These are phyloP conservation scores for Lordiphosa fenestrarum DNA, from an alignment of 2,888 invertebrate species.

Conservation along the genomic window DNA sequence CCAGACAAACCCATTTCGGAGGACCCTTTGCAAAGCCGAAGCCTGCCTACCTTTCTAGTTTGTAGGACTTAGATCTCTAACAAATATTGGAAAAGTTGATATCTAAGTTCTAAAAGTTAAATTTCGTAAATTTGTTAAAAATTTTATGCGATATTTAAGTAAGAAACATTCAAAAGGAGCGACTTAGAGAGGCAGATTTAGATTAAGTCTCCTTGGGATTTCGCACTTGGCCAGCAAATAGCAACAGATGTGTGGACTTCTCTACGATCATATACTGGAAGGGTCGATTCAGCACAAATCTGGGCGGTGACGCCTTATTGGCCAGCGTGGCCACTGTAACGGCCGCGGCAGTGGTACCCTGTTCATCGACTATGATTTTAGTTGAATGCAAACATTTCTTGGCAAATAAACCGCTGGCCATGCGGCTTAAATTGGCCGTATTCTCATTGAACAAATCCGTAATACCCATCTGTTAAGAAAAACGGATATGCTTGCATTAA, in stretches of 20 bases:
- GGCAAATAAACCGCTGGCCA: conserved; percentile 83
- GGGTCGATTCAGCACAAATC: conserved; percentile 84
- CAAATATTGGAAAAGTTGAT: no score
- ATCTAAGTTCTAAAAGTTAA: no score
- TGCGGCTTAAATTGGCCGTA: conserved; percentile 82
- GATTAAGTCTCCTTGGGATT: conserved; percentile 60
- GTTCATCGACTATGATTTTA: conserved; percentile 87
- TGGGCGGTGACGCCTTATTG: conserved; percentile 82
- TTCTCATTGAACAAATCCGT: conserved; percentile 84
- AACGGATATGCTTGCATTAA: neutral
- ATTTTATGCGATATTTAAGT: conserved; percentile 1
- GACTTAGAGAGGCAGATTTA: neutral
- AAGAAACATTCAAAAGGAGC: neutral
- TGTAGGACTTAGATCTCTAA: no score
- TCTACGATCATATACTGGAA: conserved; percentile 87
- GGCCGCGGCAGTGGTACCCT: conserved; percentile 87
- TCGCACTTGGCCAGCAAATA: conserved; percentile 83
- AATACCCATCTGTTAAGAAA: conserved; percentile 83
- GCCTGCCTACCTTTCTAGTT: no score
- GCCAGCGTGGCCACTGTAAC: conserved; percentile 81
- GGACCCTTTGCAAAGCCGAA: no score
- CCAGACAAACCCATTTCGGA: no score
- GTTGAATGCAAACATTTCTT: conserved; percentile 87
- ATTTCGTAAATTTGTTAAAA: neutral
- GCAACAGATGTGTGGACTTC: conserved; percentile 83